Conservation (phyloP, 1,140 invertebrate species). For the Panulirus ornatus region DNA sequence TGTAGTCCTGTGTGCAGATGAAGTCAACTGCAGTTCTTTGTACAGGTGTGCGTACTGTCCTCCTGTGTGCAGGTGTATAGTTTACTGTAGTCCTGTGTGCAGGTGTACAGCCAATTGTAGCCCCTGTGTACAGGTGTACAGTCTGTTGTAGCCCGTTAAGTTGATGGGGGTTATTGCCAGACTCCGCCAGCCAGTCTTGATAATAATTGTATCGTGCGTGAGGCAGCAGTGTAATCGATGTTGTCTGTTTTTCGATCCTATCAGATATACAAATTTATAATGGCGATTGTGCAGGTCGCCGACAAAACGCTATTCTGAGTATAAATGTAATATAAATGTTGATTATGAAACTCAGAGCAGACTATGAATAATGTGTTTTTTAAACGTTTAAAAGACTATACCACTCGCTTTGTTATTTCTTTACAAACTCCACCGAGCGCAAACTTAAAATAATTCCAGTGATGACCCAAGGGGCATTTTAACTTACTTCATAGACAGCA, state of each 20-base stretch:
- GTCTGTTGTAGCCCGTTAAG: background rate
- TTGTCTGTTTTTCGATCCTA: slow-evolving; percentile 42
- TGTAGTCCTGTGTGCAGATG: slow-evolving; percentile 3
- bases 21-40: too few species aligned
- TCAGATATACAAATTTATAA: background rate
- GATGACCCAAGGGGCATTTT: background rate
- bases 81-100: background rate
- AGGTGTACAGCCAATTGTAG: slow-evolving; percentile 9
- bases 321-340: background rate
- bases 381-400: background rate
- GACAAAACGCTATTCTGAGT: background rate
- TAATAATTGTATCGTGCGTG: slow-evolving; percentile 39
- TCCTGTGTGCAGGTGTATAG: background rate
- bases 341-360: background rate
- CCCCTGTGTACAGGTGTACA: background rate
- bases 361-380: slow-evolving; percentile 2
- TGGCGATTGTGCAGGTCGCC: background rate
- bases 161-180: background rate
- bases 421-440: slow-evolving; percentile 11
- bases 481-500: too few species aligned
- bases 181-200: background rate
- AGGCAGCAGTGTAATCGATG: slow-evolving; percentile 30
- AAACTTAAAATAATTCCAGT: too few species aligned
- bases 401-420: slow-evolving; percentile 27
- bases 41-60: slow-evolving; percentile 1